phyloP scores from a whole-genome alignment of 2,888 invertebrate species.

The Synanthedon vespiformis region DNA sequence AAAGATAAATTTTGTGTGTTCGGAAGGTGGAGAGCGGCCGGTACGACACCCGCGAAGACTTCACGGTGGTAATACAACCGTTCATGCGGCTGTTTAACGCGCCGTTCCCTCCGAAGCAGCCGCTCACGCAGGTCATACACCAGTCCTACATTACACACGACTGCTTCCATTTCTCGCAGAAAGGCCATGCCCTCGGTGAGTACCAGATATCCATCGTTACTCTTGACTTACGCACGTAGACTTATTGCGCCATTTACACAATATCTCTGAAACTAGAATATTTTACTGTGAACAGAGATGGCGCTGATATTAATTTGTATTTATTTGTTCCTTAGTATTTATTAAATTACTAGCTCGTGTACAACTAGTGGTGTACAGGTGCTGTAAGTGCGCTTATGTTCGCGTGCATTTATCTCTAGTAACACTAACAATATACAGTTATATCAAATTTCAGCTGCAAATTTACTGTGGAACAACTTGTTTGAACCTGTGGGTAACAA shows the following conservation, averaged over 20 bases:
- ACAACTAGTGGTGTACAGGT: no score
- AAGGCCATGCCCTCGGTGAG: conserved; percentile 80
- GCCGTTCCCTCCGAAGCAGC: conserved; percentile 30
- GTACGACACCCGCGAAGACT: conserved; percentile 75
- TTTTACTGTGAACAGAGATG: no score
- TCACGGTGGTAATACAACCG: conserved; percentile 79
- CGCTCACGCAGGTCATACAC: conserved; percentile 73
- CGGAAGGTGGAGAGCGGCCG: conserved; percentile 71
- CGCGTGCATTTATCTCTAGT: no score
- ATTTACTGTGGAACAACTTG: conserved; percentile 80
- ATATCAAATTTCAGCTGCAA: conserved; percentile 67
- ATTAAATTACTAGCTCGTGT: no score
- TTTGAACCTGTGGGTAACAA: conserved; percentile 78
- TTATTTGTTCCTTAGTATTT: no score
- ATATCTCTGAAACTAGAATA: no score
- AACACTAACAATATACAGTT: no score
- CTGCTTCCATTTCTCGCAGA: conserved; percentile 85
- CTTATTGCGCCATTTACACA: no score
- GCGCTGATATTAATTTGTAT: no score
- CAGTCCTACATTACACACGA: conserved; percentile 79
- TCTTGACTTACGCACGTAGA: no score
- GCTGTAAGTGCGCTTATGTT: no score
- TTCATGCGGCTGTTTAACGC: conserved; percentile 79
- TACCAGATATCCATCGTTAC: background rate
- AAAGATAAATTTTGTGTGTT: no score